Base-by-base conservation (phyloP, 2,113 vertebrate genomes). In the Chionis minor region DNA sequence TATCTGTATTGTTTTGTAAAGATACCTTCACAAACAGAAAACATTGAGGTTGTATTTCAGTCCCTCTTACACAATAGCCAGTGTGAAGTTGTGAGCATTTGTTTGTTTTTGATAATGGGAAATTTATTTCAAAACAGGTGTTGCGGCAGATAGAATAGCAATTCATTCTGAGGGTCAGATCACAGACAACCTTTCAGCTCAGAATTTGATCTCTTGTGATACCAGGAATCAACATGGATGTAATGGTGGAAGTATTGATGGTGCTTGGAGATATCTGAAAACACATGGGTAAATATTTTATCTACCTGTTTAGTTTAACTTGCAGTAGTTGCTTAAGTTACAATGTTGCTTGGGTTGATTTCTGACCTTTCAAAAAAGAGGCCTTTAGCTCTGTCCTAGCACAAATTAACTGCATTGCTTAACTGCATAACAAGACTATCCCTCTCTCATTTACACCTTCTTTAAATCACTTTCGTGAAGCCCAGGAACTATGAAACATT, bases 121-220 rank as follows among this genome's bases (percentile, higher is more conserved):
- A 44, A 33, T 83, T 97, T 96, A 35, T 51, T 94, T 97, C 86
- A 55, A 91, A 96, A 95, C 75, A 98, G 98, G 98, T 95, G 98
- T 98, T 81, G 98, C 98, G 0, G 98, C 98, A 87, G 98, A 98
- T 65, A 97, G 98, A 90, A 97, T 98, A 95, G 92, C 98, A 70
- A 98, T 98, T 95, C 97, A 95, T 33, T 98, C 98, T 8, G 33
- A 95, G 4, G 98, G 98, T 33, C 51, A 45, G 52, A 91, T 97
- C 85, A 98, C 98, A 72, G 98, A 97, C 78, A 98, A 98, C 51
- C 97, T 98, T 32, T 98, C 98, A 0, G 97, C 92, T 65, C 98
- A 98, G 94, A 98, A 98, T 94, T 56, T 98, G 92, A 98, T 98
- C 51, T 98, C 98, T 24, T 98, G 98, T 83, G 97, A 98, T 87